A percentile compares a stretch with the other conserved stretches of the same genome.
Evolutionary conservation across 2,113 vertebrate genomes (phyloP).

Genomic region (Phylloscopus whistleri): DNA sequence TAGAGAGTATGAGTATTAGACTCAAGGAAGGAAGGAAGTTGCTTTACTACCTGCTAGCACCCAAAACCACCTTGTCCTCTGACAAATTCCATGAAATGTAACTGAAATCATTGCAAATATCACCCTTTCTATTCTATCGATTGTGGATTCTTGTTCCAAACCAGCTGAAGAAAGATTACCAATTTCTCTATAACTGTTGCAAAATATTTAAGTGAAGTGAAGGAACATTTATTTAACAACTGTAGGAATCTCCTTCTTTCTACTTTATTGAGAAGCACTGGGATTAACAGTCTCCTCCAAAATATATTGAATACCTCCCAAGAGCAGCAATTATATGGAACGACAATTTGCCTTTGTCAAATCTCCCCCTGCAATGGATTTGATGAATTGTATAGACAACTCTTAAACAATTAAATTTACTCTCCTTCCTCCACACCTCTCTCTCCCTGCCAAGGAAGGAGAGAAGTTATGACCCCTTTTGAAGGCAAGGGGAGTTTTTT

Average conservation of each 20-base stretch:
- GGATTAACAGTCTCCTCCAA: background rate
- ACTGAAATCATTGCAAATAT: background rate
- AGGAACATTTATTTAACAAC: background rate
- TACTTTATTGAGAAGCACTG: background rate
- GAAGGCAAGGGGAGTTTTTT: background rate
- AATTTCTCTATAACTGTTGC: background rate
- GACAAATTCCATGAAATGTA: background rate
- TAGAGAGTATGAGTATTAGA: background rate
- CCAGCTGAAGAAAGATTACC: background rate
- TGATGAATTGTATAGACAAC: background rate
- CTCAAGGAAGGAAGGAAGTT: background rate
- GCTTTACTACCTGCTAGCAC: background rate
- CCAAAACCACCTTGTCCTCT: background rate
- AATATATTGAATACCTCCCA: background rate
- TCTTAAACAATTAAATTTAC: background rate
- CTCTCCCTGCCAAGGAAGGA: background rate
- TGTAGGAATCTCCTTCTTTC: background rate
- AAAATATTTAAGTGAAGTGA: background rate
- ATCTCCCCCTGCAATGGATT: background rate
- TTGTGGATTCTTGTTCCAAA: background rate
- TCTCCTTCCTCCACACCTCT: background rate
- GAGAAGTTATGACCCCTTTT: background rate
- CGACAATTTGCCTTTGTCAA: background rate
- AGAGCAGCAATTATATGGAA: background rate
- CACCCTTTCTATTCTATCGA: background rate